Base-by-base conservation (phyloP, 1,140 invertebrate genomes). In the Danaus plexippus region DNA sequence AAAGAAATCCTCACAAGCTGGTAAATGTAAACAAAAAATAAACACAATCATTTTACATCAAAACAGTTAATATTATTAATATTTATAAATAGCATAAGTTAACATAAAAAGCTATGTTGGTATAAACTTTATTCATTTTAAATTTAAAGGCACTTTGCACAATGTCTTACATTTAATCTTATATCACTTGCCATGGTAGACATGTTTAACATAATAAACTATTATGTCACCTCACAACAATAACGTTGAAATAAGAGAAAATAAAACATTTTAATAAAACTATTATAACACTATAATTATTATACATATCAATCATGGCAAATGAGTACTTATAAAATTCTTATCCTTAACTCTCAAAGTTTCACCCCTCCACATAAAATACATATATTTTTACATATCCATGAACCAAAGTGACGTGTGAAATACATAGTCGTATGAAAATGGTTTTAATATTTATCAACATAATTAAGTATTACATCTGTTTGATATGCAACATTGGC, bases 1-100 rank as follows among this genome's bases (percentile, higher is more conserved):
- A 32, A n/a, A 32, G 0, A 32, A 32, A 32, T 32, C 22, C 22
- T 6, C 22, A 32, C 22, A 32, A 32, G 22, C 22, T 32, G 22
- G 22, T 32, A 32, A 32, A 32, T 3, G 22, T 32, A 32, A 67
- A 65, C 56, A 66, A 61, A 67, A 73, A 71, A 73, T 64, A 72
- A 77, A 74, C 63, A 69, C 72, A 62, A 69, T 64, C 63, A 54
- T 60, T 60, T 60, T 87, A 82, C 84, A 84, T 85, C 75, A 87
- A 61, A 85, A 85, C 81, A 85, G 72, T 85, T 83, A 84, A 85
- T 85, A 82, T 85, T 83, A 85, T 86, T 84, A 80, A 76, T 83
- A 77, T 79, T 84, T 85, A 87, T 85, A 87, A 84, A 85, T 85
- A 85, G 81, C 80, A 81, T 85, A 85, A 83, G 77, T 83, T 84